phyloP scores from a whole-genome alignment of 2,113 vertebrate species.

The Istiophorus platypterus region DNA sequence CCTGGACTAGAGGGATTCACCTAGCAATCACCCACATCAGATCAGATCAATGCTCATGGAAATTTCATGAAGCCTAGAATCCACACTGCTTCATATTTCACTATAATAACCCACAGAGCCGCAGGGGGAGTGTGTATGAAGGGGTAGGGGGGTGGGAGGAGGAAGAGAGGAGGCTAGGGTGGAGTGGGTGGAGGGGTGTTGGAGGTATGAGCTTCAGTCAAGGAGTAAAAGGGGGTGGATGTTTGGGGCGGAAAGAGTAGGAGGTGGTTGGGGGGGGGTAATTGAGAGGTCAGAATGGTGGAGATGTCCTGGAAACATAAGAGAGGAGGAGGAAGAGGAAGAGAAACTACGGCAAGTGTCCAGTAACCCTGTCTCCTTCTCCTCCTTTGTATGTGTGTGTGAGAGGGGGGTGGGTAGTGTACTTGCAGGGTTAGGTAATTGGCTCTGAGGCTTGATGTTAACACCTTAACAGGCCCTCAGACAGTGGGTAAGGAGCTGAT shows the following conservation, averaged over 20 bases:
- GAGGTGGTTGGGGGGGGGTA: constrained; percentile 37
- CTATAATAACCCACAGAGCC: constrained; percentile 83
- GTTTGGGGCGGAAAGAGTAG: constrained; percentile 36
- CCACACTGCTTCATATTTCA: constrained; percentile 88
- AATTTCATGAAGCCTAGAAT: constrained; percentile 88
- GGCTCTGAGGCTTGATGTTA: constrained; percentile 84
- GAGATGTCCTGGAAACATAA: constrained; percentile 60
- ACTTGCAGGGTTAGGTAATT: constrained; percentile 82
- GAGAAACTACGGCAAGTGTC: constrained; percentile 49
- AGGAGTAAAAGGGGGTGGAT: constrained; percentile 33
- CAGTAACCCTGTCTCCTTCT: constrained; percentile 43
- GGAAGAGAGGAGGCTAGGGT: constrained; percentile 46
- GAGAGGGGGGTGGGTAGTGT: constrained; percentile 36
- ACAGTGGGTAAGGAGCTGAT: constrained; percentile 91
- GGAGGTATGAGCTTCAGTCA: constrained; percentile 56
- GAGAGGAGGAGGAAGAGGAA: constrained; percentile 16
- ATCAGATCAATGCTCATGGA: constrained; percentile 88
- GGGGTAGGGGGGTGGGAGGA: constrained; percentile 50
- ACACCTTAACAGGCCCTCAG: constrained; percentile 87
- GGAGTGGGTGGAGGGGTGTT: constrained; percentile 21
- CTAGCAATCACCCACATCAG: constrained; percentile 86
- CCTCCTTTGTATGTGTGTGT: constrained; percentile 39
- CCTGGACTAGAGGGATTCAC: constrained; percentile 84
- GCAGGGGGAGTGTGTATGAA: constrained; percentile 67
- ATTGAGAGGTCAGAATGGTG: constrained; percentile 77